A percentile compares a stretch with the other conserved stretches of the same genome.
phyloP scores from a whole-genome alignment of 2,113 vertebrate species.

The Illadopsis cleaveri region DNA sequence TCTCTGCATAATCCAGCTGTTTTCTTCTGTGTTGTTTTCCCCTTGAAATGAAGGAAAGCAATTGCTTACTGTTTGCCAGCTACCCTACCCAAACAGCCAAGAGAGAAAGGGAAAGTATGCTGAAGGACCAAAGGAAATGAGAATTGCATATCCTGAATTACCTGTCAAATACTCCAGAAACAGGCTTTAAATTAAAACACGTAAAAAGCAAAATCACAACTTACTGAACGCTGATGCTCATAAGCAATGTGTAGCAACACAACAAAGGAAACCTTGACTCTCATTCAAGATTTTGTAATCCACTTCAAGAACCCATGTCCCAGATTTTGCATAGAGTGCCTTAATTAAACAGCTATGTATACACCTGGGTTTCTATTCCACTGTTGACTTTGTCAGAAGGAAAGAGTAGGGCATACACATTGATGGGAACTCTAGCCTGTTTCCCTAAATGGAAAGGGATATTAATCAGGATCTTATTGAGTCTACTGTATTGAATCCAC shows the following conservation, averaged over 20 bases:
- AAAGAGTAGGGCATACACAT: background rate
- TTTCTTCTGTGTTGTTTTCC: background rate
- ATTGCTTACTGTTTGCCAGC: background rate
- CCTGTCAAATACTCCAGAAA: background rate
- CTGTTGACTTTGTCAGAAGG: background rate
- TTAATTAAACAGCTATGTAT: background rate
- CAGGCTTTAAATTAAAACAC: background rate
- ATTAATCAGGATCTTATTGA: background rate
- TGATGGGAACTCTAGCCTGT: background rate
- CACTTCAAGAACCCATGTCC: background rate
- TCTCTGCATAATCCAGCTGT: background rate
- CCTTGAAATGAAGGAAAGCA: background rate
- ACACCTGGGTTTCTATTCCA: background rate
- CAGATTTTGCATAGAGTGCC: background rate
- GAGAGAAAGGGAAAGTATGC: background rate
- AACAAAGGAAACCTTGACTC: background rate
- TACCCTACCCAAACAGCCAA: background rate
- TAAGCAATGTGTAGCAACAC: accelerated
- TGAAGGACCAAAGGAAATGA: background rate
- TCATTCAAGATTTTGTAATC: background rate
- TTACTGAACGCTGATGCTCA: background rate
- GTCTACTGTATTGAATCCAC: background rate
- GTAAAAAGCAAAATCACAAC: background rate
- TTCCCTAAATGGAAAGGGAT: background rate
- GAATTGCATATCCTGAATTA: background rate